Evolutionary conservation across 2,888 invertebrate species (phyloP), one percentile per base, ranked within the genome.

Genomic region (Corythucha ciliata): DNA sequence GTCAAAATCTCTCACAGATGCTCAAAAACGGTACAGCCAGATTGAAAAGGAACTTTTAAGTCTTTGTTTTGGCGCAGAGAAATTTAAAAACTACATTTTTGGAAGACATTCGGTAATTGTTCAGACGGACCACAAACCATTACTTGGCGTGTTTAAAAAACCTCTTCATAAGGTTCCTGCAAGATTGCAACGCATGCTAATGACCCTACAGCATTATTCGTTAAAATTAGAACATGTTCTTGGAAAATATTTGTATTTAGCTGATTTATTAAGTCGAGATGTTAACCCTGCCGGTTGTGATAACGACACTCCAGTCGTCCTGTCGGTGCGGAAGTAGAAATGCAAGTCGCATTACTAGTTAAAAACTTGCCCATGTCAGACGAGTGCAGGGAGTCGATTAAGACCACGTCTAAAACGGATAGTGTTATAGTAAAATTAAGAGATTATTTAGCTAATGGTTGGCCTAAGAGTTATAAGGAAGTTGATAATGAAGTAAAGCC

Each of bases 21-120:
- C 60, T 27, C 64, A 67, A 50, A 57, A 61, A 52, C 64, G 61
- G 33, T 66, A 64, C 58, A 59, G 65, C 4, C 67, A 69, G 59
- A 66, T 69, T 7, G 66, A 69, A 58, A 67, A 67, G 53, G 65
- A 68, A 57, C 48, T 65, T 2, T 55, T 68, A 39, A 60, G 36
- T 55, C 62, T 49, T 64, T 64, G 55, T 12, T 54, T 41, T 41
- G 41, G 41, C n/a, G 41, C 25, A 10, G 41, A 41, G 26, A 21
- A 24, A 16, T 41, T 41, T 44, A 14, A 27, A 5, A 21, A 61
- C 34, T 64, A 59, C 10, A 36, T 57, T 10, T 52, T 52, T 32
- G 57, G 57, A 20, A 52, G 45, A 37, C 29, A 51, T 21, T 7
- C n/a, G 24, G 52, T 52, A 20, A 22, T 34, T 20, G 51, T 51